phyloP scores from a whole-genome alignment of 2,113 vertebrate genomes.

The Tamias sibiricus region DNA sequence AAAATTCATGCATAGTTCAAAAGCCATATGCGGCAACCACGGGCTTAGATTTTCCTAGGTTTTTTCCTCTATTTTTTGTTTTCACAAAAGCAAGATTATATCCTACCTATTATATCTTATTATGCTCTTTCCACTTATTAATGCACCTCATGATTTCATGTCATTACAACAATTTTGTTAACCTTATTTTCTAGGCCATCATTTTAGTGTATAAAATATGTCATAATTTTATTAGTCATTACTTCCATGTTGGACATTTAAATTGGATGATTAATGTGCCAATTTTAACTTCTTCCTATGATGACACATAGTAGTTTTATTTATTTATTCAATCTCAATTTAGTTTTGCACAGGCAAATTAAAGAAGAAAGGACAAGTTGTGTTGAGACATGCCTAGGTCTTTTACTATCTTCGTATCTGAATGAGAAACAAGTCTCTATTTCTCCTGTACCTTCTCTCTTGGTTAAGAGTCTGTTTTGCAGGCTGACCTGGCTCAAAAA shows the following conservation, averaged over 20 bases:
- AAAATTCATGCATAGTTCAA: background rate
- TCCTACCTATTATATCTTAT: background rate
- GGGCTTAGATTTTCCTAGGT: background rate
- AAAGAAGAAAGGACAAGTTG: background rate
- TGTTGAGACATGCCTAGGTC: background rate
- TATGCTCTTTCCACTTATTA: background rate
- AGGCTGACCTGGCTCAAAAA: background rate
- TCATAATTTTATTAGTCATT: background rate
- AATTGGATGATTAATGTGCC: background rate
- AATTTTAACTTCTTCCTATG: background rate
- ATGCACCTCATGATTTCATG: background rate
- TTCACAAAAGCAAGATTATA: background rate
- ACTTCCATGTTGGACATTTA: background rate
- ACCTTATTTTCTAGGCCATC: background rate
- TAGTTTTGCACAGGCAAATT: slow-evolving; percentile 20
- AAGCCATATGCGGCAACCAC: background rate
- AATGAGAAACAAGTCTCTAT: background rate
- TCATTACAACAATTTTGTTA: background rate
- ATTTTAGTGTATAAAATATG: background rate
- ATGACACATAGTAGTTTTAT: background rate
- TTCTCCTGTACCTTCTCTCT: background rate
- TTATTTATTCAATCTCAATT: background rate
- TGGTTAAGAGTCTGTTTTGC: background rate
- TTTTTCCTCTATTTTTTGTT: background rate
- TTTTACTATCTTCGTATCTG: background rate